These are phyloP conservation scores for Mythimna ferrago DNA, from an alignment of 2,888 invertebrate genomes.

Conservation along the genomic window DNA sequence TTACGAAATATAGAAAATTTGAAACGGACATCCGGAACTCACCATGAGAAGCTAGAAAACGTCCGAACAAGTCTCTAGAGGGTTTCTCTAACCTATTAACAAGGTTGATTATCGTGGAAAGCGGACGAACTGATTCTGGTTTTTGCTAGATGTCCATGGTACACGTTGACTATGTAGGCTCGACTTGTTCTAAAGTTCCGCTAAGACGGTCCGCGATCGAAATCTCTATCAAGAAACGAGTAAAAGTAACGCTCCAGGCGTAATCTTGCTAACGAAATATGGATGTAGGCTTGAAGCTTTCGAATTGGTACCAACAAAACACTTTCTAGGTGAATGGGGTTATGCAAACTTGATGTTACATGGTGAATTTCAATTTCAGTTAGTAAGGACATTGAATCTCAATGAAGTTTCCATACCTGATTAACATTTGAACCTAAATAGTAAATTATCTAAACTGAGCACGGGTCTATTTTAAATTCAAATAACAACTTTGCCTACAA, in stretches of 20 bases:
- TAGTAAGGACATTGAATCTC: conserved; percentile 74
- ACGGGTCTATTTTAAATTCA: conserved; percentile 62
- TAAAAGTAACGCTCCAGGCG: conserved; percentile 87
- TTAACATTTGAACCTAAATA: conserved; percentile 68
- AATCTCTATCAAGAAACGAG: conserved; percentile 82
- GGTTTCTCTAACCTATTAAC: conserved; percentile 89
- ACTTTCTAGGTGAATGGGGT: conserved; percentile 87
- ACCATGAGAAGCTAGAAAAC: conserved; percentile 81
- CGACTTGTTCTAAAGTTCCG: conserved; percentile 84
- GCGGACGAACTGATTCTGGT: conserved; percentile 83
- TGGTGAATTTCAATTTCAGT: conserved; percentile 86
- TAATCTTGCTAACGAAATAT: conserved; percentile 83
- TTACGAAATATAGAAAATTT: conserved; percentile 65
- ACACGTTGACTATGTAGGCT: conserved; percentile 80
- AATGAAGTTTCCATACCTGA: conserved; percentile 74
- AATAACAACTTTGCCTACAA: conserved; percentile 61
- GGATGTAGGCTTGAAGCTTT: conserved; percentile 87
- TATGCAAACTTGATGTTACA: conserved; percentile 88
- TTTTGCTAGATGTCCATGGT: conserved; percentile 86
- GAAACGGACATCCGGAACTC: conserved; percentile 75
- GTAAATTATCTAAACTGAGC: conserved; percentile 63
- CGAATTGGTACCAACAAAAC: conserved; percentile 81
- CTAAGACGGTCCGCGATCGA: conserved; percentile 76
- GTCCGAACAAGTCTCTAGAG: conserved; percentile 75
- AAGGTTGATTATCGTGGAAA: conserved; percentile 86